Conservation (phyloP, 2,888 invertebrate species). For the Chymomyza procnemis region DNA sequence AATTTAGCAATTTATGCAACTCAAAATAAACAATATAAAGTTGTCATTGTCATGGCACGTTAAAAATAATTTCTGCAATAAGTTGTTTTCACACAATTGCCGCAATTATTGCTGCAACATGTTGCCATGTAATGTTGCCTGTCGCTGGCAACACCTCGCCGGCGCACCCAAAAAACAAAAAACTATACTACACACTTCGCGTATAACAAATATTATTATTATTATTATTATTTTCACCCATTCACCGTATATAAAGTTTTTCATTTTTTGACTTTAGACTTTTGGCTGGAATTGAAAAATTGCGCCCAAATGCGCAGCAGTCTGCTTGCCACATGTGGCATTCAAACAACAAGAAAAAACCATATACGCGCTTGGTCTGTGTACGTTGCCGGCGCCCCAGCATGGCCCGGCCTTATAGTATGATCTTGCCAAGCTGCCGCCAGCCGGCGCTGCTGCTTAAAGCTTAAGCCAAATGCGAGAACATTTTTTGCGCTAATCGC, state of each 20-base stretch:
- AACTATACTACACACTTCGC: constrained; percentile 7
- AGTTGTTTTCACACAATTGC: constrained; percentile 28
- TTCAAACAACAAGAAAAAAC: background rate
- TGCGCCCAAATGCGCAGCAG: constrained; percentile 33
- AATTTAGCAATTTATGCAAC: background rate
- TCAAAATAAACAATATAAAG: constrained; percentile 42
- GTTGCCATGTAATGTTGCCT: constrained; percentile 23
- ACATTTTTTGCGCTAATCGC: constrained; percentile 66
- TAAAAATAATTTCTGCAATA: constrained; percentile 18
- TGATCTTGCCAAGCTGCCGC: constrained; percentile 12
- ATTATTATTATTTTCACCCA: constrained; percentile 21
- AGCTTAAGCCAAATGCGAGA: constrained; percentile 60
- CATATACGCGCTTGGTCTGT: background rate
- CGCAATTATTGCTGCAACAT: constrained; percentile 50
- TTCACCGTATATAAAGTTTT: constrained; percentile 42
- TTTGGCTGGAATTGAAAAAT: constrained; percentile 46
- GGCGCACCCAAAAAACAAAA: constrained; percentile 46
- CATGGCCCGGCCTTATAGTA: constrained; percentile 8
- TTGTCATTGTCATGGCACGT: constrained; percentile 44
- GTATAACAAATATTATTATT: background rate
- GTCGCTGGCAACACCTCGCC: constrained; percentile 24
- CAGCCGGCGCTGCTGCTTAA: constrained; percentile 14
- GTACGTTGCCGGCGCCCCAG: no score
- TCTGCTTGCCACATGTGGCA: constrained; percentile 55
- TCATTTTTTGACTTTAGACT: constrained; percentile 12